phyloP scores from a whole-genome alignment of 2,888 invertebrate species.

The Chorisops tibialis region DNA sequence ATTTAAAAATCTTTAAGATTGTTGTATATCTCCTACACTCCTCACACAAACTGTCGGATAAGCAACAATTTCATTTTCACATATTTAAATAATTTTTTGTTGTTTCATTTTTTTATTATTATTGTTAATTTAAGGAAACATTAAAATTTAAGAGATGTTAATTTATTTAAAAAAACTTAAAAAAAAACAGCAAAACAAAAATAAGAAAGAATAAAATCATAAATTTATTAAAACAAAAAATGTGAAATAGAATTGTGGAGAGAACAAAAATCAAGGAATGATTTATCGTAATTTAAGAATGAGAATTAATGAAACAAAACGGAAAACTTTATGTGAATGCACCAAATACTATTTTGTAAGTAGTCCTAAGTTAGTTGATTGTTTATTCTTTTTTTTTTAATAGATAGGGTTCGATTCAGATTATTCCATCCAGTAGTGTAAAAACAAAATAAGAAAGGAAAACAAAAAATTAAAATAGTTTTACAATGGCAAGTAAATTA shows the following conservation, averaged over 20 bases:
- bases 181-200: slow-evolving; percentile 21
- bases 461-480: background rate
- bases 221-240: slow-evolving; percentile 5
- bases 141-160: slow-evolving; percentile 10
- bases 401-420: slow-evolving; percentile 25
- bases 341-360: slow-evolving; percentile 39
- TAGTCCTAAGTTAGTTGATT: slow-evolving; percentile 26
- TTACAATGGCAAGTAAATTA: too few species aligned
- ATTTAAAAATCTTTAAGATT: too few species aligned
- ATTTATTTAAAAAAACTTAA: slow-evolving; percentile 18
- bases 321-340: slow-evolving; percentile 36
- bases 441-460: slow-evolving; percentile 4
- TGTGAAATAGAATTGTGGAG: background rate
- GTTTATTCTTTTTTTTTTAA: too few species aligned
- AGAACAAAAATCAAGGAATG: background rate
- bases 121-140: slow-evolving; percentile 12
- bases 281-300: background rate
- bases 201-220: slow-evolving; percentile 23
- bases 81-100: slow-evolving; percentile 2
- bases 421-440: slow-evolving; percentile 25
- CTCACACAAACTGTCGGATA: too few species aligned
- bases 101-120: slow-evolving; percentile 14
- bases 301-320: background rate
- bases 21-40: too few species aligned
- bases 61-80: slow-evolving; percentile 7